Percentiles rank a stretch among this genome's conserved stretches.
Evolutionary conservation across 2,113 vertebrate species (phyloP).

Genomic region (Chloropsis hardwickii): DNA sequence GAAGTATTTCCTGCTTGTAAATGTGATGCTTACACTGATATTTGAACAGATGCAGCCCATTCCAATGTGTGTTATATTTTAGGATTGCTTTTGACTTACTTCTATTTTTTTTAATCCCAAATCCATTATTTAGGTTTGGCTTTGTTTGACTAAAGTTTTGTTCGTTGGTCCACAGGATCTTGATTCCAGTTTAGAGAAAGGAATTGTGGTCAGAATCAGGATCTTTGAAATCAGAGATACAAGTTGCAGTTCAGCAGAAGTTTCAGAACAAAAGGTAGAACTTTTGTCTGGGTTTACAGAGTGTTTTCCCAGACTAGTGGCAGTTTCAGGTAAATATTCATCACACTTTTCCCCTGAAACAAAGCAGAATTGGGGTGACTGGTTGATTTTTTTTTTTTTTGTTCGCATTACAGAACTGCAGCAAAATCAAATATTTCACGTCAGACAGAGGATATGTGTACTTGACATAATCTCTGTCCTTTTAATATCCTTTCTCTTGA

Average conservation of each 20-base stretch:
- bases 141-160: background rate
- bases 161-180: background rate
- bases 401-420: background rate
- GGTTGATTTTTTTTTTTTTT: background rate
- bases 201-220: background rate
- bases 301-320: background rate
- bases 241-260: background rate
- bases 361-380: background rate
- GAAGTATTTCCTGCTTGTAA: background rate
- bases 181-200: background rate
- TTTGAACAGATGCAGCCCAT: background rate
- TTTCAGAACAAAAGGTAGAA: background rate
- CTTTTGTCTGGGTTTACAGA: background rate
- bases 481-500: background rate
- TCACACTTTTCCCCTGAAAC: background rate
- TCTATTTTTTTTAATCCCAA: background rate
- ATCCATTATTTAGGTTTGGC: background rate
- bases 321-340: background rate
- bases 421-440: background rate
- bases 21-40: background rate
- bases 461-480: background rate
- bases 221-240: background rate
- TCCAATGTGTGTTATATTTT: background rate
- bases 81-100: background rate
- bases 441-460: background rate